Evolutionary conservation across 2,797 vertebrate species (phyloP), one percentile per base, ranked within the genome.

Genomic region (Amblyopsis hoosieri): DNA sequence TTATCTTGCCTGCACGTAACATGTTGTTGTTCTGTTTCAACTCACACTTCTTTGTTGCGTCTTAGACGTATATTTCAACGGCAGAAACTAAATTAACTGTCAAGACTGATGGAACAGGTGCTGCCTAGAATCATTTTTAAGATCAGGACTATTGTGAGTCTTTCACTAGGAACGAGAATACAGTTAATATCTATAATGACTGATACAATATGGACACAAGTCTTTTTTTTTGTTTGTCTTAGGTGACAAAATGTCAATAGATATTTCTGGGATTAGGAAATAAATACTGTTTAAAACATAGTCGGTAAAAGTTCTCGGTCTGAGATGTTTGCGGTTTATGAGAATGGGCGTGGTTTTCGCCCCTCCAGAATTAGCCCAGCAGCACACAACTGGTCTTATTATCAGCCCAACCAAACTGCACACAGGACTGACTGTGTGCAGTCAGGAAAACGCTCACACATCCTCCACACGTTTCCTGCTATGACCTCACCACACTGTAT

Each of bases 51-150:
- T 56, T 57, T 53, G 64, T 68, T 51, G 60, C 46, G 66, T 67
- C 71, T 72, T 69, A 65, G 45, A 4, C 3, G 1, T 55, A 73
- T 82, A 83, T 82, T 71, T 79, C 71, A 82, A 75, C 78, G 63
- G 58, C 45, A 60, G 56, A 65, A 57, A 71, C 67, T 57, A 76
- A 89, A 91, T 89, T 66, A 90, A 83, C 79, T 82, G 84, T 84
- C 87, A 83, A 63, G 60, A 64, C 73, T 84, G 79, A 77, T 68
- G 67, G 50, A 50, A 57, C 57, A 49, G 69, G 65, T 69, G 67
- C 52, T 67, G 58, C 63, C 59, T 74, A 70, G 57, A 72, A 79
- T 83, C 72, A 67, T 71, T 53, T 46, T 74, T 60, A 71, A 70
- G 50, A 66, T 65, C 45, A 68, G 54, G 15, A 31, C 19, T 14